Evolutionary conservation across 2,888 invertebrate species (phyloP), one percentile per base, ranked within the genome.

Genomic region (Neoitamus cyanurus): DNA sequence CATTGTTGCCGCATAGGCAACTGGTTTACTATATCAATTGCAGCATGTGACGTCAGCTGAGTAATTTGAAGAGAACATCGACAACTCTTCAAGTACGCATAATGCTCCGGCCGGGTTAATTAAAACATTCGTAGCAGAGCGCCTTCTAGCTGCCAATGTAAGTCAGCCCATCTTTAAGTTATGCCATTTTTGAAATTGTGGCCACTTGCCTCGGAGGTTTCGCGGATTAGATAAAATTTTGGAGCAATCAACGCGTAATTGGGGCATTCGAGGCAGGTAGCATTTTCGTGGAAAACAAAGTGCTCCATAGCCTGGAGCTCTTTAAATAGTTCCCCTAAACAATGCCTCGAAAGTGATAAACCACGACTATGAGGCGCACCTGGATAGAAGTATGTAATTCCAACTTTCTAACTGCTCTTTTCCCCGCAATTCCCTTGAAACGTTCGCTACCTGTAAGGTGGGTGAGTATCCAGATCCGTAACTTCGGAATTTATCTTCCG

Each of bases 351-450:
- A 58, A 9, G 58, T 58, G 58, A 58, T 58, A 58, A 58, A 58
- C 58, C 15, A 42, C 42, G 25, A 58, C 58, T 58, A 58, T 25
- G 25, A 58, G 58, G 25, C 58, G 6, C 9, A 73, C 42, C 75
- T 42, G 28, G 13, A 75, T 75, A 25, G 42, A 75, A 75, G 75
- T 42, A 75, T 42, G 75, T 42, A 75, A 75, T 37, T 75, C 25
- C n/a, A 75, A 75, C 75, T 75, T 75, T 42, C 37, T n/a, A n/a
- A 42, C 42, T 42, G 28, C 7, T 42, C 28, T 28, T 6, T 9
- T 9, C 28, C 13, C n/a, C 42, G 15, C n/a, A 73, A 73, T 20
- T 25, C 30, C 28, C 58, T 58, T 58, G 58, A 2, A 58, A 58
- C 58, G 15, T 58, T 15, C 58, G 58, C 58, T 25, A 25, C 58